A percentile compares a stretch with the other conserved stretches of the same genome.
Conservation (phyloP, 2,797 vertebrate genomes). For the Chaetodon trifasciatus region DNA sequence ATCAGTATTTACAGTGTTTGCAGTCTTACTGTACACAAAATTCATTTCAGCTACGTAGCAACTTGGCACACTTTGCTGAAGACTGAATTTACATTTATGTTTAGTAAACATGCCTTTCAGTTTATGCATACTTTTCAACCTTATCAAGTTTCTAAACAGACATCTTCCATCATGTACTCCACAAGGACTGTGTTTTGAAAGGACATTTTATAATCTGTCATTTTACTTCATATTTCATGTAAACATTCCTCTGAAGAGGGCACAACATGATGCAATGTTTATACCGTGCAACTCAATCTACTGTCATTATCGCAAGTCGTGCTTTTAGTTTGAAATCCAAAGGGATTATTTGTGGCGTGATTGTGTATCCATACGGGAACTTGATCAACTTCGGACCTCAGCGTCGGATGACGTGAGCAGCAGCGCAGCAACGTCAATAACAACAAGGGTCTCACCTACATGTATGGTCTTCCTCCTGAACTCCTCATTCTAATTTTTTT, state of each 20-base stretch:
- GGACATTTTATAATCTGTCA: neutral
- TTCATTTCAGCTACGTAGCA: neutral
- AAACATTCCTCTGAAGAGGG: neutral
- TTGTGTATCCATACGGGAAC: neutral
- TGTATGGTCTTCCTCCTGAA: conserved; percentile 6
- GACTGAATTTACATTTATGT: neutral
- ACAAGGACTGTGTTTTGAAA: neutral
- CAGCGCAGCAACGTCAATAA: conserved; percentile 42
- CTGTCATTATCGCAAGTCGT: neutral
- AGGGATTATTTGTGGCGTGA: neutral
- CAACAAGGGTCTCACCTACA: conserved; percentile 25
- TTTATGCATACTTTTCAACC: neutral
- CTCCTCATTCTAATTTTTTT: neutral
- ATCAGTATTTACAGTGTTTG: conserved; percentile 9
- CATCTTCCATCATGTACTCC: neutral
- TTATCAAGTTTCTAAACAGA: neutral
- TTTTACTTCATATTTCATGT: neutral
- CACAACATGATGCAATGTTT: neutral
- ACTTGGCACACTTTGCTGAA: neutral
- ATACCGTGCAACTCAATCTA: neutral
- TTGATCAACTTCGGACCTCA: conserved; percentile 24
- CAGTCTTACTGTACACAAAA: neutral
- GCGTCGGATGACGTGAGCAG: conserved; percentile 67
- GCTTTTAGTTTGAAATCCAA: conserved; percentile 56
- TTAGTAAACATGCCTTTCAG: neutral